phyloP scores from a whole-genome alignment of 2,888 invertebrate species.

The Ceramica pisi region DNA sequence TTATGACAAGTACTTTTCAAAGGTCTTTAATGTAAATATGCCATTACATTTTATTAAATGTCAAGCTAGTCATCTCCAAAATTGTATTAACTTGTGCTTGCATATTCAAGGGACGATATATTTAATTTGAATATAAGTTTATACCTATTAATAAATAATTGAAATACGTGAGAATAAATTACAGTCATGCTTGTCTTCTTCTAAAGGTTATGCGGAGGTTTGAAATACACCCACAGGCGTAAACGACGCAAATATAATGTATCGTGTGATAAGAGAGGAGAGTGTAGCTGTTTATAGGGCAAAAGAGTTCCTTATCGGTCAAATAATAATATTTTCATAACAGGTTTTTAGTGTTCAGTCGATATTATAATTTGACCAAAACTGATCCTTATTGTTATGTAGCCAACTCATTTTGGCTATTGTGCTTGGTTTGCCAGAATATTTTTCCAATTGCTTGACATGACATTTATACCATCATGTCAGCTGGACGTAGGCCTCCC shows the following conservation, averaged over 20 bases:
- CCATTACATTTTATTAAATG: slow-evolving; percentile 4
- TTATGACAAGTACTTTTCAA: neutral
- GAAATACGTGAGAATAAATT: neutral
- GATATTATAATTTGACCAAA: neutral
- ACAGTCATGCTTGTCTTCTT: neutral
- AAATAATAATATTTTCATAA: slow-evolving; percentile 1
- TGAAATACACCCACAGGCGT: slow-evolving; percentile 18
- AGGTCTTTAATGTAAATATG: slow-evolving; percentile 6
- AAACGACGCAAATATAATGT: neutral
- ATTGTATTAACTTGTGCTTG: neutral
- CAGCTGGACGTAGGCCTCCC: no score
- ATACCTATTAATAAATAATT: neutral
- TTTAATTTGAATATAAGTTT: neutral
- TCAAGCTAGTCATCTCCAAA: neutral
- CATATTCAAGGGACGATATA: neutral
- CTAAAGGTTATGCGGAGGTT: slow-evolving; percentile 3
- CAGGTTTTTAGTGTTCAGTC: neutral
- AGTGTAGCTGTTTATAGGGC: neutral
- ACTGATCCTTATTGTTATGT: neutral
- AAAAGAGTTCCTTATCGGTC: slow-evolving; percentile 31
- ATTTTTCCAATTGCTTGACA: neutral
- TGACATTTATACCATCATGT: neutral
- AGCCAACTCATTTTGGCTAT: no score
- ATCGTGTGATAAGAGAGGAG: slow-evolving; percentile 16
- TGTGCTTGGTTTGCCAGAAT: neutral